Evolutionary conservation across 64 coral and sea anemone genomes (phyloP).

Genomic region (Stylophora pistillata): DNA sequence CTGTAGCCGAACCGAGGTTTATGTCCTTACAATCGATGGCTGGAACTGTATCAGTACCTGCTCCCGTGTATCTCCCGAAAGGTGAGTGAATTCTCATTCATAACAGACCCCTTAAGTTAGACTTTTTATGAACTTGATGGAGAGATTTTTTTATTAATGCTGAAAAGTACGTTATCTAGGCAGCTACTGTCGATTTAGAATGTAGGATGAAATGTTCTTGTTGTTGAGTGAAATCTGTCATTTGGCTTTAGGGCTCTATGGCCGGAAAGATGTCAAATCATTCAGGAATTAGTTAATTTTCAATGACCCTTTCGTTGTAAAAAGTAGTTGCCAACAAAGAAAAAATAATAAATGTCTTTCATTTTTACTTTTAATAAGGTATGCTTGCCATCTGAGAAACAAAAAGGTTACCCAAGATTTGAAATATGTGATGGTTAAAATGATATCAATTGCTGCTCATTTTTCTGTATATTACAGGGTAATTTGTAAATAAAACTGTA

Average conservation of each 20-base stretch:
- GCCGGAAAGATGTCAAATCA: not conserved
- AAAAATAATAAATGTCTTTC: not conserved
- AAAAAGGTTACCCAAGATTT: not conserved
- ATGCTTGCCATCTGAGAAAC: not conserved
- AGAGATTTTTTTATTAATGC: too few relatives aligned
- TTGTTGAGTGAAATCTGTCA: not conserved
- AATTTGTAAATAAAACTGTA: not conserved
- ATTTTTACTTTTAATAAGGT: not conserved
- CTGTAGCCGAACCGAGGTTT: conserved; percentile 48
- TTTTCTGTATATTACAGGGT: not conserved
- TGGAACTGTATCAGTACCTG: conserved; percentile 39
- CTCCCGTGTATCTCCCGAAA: conserved; percentile 63
- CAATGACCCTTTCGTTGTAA: not conserved
- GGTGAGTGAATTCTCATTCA: conserved; percentile 36
- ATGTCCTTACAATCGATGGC: conserved; percentile 65
- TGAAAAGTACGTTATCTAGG: too few relatives aligned
- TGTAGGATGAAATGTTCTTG: not conserved
- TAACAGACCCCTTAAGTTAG: not conserved
- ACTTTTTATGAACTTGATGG: too few relatives aligned
- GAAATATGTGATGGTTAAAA: too few relatives aligned
- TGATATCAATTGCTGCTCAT: not conserved
- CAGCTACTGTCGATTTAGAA: not conserved
- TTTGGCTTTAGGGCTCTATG: conserved; percentile 3
- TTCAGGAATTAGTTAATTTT: not conserved
- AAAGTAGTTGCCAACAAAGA: not conserved